Conservation (phyloP, 2,888 invertebrate species). For the Apodemia duryi region DNA sequence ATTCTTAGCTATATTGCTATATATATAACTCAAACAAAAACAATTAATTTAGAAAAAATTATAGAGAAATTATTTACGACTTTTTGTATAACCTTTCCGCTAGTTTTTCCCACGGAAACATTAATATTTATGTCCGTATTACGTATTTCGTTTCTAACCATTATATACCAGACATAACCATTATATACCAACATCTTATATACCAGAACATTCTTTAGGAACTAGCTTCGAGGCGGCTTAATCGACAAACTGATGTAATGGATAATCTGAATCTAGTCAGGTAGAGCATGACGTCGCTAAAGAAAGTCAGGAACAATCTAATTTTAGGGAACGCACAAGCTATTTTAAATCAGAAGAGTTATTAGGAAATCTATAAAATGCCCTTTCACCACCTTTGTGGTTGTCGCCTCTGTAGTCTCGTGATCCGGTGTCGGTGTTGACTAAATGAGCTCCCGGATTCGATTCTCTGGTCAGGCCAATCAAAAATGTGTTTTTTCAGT, state of each 20-base stretch:
- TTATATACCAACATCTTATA: no score
- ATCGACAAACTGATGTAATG: background rate
- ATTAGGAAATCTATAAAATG: no score
- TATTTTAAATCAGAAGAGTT: background rate
- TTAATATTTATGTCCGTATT: background rate
- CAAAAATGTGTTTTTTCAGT: no score
- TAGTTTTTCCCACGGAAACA: background rate
- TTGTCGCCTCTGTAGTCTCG: no score
- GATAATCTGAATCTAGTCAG: background rate
- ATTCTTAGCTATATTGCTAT: background rate
- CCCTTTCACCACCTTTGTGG: no score
- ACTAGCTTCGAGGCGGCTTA: background rate
- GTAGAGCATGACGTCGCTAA: background rate
- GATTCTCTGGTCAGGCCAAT: no score
- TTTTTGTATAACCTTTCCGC: background rate
- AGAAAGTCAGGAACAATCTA: no score
- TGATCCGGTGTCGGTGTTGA: no score
- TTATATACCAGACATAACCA: no score
- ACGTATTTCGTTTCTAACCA: background rate
- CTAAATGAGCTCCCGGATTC: no score
- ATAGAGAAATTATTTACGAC: constrained; percentile 1
- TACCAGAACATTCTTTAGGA: background rate
- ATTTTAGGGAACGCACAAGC: no score
- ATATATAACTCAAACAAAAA: background rate
- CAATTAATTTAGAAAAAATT: background rate